Evolutionary conservation across 2,888 invertebrate species (phyloP).

Genomic region (Neoitamus cyanurus): DNA sequence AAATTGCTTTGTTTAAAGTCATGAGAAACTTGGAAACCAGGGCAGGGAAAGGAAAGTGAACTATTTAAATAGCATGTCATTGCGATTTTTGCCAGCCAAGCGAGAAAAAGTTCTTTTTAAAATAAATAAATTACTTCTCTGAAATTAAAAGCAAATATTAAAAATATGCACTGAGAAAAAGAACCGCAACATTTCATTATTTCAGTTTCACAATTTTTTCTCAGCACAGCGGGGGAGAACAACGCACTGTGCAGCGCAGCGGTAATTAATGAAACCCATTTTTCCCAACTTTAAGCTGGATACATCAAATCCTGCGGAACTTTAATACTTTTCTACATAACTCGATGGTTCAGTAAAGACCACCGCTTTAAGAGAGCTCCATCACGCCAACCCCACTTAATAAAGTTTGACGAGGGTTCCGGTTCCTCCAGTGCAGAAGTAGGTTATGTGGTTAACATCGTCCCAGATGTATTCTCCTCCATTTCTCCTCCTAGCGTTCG

Average conservation of each 20-base stretch:
- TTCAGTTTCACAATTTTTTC: neutral
- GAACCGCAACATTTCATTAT: neutral
- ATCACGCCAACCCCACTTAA: slow-evolving; percentile 37
- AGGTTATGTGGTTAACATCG: slow-evolving; percentile 30
- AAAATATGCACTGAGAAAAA: neutral
- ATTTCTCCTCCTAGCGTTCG: neutral
- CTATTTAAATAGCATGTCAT: neutral
- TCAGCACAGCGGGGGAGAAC: neutral
- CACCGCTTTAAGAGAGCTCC: neutral
- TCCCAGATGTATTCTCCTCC: neutral
- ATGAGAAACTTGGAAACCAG: neutral
- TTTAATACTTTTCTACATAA: neutral
- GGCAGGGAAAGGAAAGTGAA: neutral
- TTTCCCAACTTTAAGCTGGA: neutral
- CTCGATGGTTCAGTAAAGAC: neutral
- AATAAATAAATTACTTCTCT: neutral
- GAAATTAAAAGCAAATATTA: neutral
- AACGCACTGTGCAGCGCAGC: neutral
- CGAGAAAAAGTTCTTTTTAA: neutral
- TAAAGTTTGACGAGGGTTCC: slow-evolving; percentile 34
- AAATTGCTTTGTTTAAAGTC: neutral
- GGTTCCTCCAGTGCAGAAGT: neutral
- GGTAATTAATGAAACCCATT: neutral
- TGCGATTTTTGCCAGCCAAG: neutral
- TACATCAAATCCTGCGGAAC: neutral